Conservation (phyloP, 2,113 vertebrate genomes). For the Dasypus novemcinctus region DNA sequence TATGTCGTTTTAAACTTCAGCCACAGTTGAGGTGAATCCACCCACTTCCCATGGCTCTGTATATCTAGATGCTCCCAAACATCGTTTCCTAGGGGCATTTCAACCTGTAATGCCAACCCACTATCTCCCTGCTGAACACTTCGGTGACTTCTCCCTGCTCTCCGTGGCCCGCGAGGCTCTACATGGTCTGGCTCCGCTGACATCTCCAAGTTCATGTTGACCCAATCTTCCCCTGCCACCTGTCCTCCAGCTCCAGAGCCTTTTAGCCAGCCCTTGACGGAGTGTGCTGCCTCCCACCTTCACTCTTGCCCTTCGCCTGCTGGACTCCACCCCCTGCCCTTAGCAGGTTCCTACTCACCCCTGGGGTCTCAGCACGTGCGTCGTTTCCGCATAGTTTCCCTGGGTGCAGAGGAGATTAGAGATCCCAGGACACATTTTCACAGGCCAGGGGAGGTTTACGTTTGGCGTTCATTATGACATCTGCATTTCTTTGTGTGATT, state of each 20-base stretch:
- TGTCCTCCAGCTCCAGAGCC: not conserved
- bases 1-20: not conserved
- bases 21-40: not conserved
- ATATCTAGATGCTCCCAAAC: not conserved
- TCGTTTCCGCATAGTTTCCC: not conserved
- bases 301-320: not conserved
- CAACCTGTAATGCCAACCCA: not conserved
- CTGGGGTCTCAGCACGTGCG: not conserved
- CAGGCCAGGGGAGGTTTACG: not conserved
- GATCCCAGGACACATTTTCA: not conserved
- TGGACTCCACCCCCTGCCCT: not conserved
- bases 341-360: not conserved
- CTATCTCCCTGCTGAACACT: not conserved
- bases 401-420: not conserved
- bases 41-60: not conserved
- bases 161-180: not conserved
- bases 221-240: not conserved
- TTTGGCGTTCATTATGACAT: not conserved
- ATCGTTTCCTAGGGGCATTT: not conserved
- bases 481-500: not conserved
- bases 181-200: not conserved
- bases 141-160: fast-evolving
- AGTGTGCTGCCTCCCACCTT: not conserved
- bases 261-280: not conserved
- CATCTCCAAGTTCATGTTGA: not conserved